A percentile compares a stretch with the other conserved stretches of the same genome.
Evolutionary conservation across 2,888 invertebrate species (phyloP).

Genomic region (Himalopsyche kuldschensis): DNA sequence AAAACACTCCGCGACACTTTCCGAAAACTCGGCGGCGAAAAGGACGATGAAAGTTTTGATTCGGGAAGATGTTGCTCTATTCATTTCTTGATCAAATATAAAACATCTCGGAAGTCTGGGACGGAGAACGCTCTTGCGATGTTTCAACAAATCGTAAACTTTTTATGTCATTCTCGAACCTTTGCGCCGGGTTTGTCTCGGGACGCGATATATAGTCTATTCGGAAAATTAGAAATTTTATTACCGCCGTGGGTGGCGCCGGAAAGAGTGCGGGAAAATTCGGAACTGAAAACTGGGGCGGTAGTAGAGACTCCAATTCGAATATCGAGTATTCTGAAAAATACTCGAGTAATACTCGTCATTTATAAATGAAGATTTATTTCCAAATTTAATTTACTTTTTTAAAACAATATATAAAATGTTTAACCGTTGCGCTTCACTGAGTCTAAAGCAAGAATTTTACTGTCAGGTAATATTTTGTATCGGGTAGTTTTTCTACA

Average conservation of each 20-base stretch:
- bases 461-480: too few relatives aligned
- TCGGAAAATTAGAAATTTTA: constrained; percentile 27
- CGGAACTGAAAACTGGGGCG: background rate
- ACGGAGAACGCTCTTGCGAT: background rate
- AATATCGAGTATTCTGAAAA: too few relatives aligned
- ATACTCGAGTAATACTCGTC: too few relatives aligned
- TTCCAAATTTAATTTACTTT: too few relatives aligned
- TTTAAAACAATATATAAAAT: too few relatives aligned
- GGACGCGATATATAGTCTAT: constrained; percentile 7
- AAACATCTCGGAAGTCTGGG: background rate
- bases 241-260: background rate
- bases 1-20: background rate
- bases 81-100: background rate
- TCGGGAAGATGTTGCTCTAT: background rate
- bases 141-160: constrained; percentile 32
- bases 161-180: constrained; percentile 27
- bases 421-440: too few relatives aligned
- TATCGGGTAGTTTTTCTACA: too few relatives aligned
- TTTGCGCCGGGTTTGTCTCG: constrained; percentile 18
- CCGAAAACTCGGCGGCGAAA: background rate
- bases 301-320: too few relatives aligned
- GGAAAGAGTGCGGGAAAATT: background rate
- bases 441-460: too few relatives aligned
- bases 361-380: too few relatives aligned
- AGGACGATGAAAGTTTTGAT: background rate